Evolutionary conservation across 2,113 vertebrate species (phyloP).

Genomic region (Vicugna pacos): DNA sequence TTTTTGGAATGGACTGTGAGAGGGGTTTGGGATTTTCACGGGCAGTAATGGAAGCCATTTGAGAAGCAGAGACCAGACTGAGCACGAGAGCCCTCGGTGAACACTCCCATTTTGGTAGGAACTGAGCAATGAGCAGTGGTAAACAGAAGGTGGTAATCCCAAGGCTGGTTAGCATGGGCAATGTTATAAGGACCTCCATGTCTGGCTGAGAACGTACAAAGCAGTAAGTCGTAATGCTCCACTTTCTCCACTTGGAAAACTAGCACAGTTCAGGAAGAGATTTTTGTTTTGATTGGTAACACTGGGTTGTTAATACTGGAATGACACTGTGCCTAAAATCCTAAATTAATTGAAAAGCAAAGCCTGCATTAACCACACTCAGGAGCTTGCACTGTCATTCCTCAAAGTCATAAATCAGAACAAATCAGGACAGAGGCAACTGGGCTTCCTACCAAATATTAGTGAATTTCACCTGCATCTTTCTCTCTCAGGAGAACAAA

Average conservation of each 20-base stretch:
- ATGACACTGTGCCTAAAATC: conserved; percentile 12
- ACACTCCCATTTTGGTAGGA: not conserved
- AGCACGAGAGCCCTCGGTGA: not conserved
- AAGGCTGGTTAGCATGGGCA: not conserved
- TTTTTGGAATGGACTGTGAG: not conserved
- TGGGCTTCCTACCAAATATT: conserved; percentile 35
- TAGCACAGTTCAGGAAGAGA: not conserved
- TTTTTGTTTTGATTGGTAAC: conserved; percentile 31
- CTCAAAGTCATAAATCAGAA: conserved; percentile 44
- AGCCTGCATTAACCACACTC: conserved; percentile 23
- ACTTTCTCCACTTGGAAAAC: not conserved
- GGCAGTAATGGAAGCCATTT: not conserved
- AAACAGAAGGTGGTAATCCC: not conserved
- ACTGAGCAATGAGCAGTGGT: not conserved
- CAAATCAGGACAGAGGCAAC: not conserved
- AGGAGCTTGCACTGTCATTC: not conserved
- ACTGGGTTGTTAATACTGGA: conserved; percentile 41
- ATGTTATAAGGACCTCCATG: not conserved
- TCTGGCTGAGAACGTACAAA: not conserved
- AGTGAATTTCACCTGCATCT: conserved; percentile 50
- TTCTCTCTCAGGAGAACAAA: not conserved
- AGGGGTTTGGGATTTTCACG: not conserved
- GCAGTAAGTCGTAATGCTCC: not conserved
- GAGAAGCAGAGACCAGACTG: not conserved
- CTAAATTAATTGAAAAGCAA: conserved; percentile 69